phyloP scores from a whole-genome alignment of 2,113 vertebrate genomes.

The Recurvirostra avosetta region DNA sequence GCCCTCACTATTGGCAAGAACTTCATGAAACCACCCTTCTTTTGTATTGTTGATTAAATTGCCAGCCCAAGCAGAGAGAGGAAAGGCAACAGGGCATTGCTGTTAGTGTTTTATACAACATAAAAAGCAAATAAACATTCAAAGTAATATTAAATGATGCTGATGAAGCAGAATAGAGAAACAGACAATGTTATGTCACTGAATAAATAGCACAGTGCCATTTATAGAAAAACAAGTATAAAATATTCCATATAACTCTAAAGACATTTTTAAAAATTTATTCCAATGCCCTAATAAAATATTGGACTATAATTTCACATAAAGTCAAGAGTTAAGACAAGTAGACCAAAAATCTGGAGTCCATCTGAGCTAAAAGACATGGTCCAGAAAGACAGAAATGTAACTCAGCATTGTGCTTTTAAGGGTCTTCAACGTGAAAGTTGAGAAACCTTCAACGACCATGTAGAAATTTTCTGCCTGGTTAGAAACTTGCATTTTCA shows the following conservation, averaged over 20 bases:
- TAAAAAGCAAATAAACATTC: neutral
- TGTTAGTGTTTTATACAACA: neutral
- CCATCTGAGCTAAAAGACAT: neutral
- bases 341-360: neutral
- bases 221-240: neutral
- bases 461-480: constrained; percentile 27
- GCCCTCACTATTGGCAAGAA: neutral
- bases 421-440: neutral
- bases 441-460: neutral
- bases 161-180: neutral
- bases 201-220: neutral
- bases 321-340: neutral
- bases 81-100: neutral
- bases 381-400: neutral
- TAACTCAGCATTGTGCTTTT: neutral
- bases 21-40: neutral
- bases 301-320: neutral
- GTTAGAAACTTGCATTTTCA: constrained; percentile 12
- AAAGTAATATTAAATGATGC: neutral
- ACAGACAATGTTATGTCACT: neutral
- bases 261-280: neutral
- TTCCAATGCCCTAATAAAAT: neutral
- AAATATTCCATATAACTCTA: neutral
- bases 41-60: neutral
- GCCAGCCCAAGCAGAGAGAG: neutral